These are phyloP conservation scores for Conistra vaccinii DNA, from an alignment of 2,888 invertebrate genomes.

Conservation along the genomic window DNA sequence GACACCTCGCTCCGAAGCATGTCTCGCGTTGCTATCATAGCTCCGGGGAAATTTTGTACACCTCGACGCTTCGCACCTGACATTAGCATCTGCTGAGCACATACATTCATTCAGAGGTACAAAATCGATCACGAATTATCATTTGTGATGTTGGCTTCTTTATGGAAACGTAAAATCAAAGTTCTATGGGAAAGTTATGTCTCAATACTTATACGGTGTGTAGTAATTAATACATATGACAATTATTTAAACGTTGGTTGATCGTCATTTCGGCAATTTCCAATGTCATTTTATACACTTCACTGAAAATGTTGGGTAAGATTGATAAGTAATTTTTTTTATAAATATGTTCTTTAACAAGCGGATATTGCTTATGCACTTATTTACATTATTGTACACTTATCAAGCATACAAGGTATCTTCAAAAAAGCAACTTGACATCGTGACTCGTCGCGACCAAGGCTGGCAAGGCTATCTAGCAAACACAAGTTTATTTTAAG, in stretches of 20 bases:
- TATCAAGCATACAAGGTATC: neutral
- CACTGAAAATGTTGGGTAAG: neutral
- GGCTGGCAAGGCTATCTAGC: slow-evolving; percentile 13
- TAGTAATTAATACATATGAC: neutral
- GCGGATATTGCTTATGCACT: neutral
- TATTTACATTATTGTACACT: slow-evolving; percentile 14
- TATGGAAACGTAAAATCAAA: neutral
- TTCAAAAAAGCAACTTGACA: slow-evolving; percentile 18
- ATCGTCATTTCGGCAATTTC: neutral
- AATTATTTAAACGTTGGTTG: neutral
- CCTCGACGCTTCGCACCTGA: slow-evolving; percentile 50
- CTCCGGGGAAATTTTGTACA: slow-evolving; percentile 63
- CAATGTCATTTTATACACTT: neutral
- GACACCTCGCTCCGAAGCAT: slow-evolving; percentile 59
- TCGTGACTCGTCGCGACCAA: slow-evolving; percentile 16
- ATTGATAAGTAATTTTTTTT: neutral
- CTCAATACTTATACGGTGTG: neutral
- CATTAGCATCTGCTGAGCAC: slow-evolving; percentile 40
- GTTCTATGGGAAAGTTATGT: neutral
- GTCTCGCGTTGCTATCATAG: slow-evolving; percentile 63
- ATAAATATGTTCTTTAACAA: neutral
- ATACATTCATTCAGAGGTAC: slow-evolving; percentile 25
- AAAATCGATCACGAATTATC: slow-evolving; percentile 8
- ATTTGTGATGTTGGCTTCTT: neutral
- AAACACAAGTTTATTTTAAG: slow-evolving; percentile 16